phyloP scores from a whole-genome alignment of 2,113 vertebrate species.

The Acanthisitta chloris region DNA sequence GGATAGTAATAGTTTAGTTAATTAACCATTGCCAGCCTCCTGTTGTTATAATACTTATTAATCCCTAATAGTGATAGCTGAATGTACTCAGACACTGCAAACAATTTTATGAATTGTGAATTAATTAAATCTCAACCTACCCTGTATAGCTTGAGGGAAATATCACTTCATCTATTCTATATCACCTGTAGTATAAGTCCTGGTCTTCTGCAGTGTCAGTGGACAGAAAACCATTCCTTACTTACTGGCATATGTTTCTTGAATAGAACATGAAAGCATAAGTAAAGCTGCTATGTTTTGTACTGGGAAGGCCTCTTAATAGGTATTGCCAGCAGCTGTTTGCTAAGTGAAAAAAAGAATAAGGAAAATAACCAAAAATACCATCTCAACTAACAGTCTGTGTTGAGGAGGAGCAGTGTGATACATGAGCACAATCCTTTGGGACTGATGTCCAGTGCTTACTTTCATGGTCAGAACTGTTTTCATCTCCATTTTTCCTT shows the following conservation, averaged over 20 bases:
- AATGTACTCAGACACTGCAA: not conserved
- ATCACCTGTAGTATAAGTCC: not conserved
- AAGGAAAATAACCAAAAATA: not conserved
- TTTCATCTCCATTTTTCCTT: not conserved
- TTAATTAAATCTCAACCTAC: not conserved
- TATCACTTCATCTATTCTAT: fast-evolving
- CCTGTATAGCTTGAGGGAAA: not conserved
- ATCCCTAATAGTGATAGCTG: not conserved
- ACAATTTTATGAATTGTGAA: not conserved
- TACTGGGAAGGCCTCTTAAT: not conserved
- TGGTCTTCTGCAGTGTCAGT: not conserved
- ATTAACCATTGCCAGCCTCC: not conserved
- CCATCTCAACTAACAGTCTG: not conserved
- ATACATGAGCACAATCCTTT: not conserved
- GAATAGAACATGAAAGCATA: not conserved
- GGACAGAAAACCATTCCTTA: not conserved
- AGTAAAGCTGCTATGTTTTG: not conserved
- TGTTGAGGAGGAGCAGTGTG: not conserved
- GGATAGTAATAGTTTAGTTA: not conserved
- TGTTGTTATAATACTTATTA: not conserved
- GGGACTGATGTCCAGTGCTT: not conserved
- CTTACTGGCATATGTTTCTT: not conserved
- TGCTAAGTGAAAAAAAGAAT: not conserved
- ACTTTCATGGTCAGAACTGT: fast-evolving
- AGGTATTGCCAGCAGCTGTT: not conserved